Percentiles rank a stretch among this genome's conserved stretches.
Conservation (phyloP, 1,140 invertebrate genomes). For the Papilio aristodemus region DNA sequence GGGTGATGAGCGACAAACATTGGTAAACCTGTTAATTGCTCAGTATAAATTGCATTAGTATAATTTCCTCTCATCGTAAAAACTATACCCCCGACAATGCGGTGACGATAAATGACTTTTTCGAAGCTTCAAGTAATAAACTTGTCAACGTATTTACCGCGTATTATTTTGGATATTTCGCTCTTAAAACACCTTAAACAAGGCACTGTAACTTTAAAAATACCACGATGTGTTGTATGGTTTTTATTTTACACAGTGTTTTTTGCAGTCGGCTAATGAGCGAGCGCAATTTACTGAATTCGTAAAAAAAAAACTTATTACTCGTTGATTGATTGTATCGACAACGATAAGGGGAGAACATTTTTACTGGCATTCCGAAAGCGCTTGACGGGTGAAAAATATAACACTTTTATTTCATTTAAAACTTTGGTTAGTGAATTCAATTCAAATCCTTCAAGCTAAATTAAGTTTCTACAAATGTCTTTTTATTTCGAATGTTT, state of each 20-base stretch:
- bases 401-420: too few relatives aligned
- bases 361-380: background rate
- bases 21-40: background rate
- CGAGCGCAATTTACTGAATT: background rate
- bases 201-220: background rate
- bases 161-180: too few relatives aligned
- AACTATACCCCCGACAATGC: background rate
- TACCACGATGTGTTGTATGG: background rate
- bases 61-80: background rate
- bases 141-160: too few relatives aligned
- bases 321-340: background rate
- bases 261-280: background rate
- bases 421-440: too few relatives aligned
- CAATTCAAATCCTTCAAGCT: too few relatives aligned
- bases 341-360: background rate
- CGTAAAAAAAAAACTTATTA: background rate
- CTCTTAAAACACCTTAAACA: background rate
- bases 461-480: too few relatives aligned
- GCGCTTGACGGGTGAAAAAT: too few relatives aligned
- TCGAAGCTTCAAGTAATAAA: too few relatives aligned
- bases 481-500: too few relatives aligned
- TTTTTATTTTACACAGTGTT: background rate
- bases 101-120: slow-evolving; percentile 5
- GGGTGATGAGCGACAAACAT: too few relatives aligned
- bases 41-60: background rate